Evolutionary conservation across 1,140 invertebrate species (phyloP).

Genomic region (Muscidifurax raptorellus): DNA sequence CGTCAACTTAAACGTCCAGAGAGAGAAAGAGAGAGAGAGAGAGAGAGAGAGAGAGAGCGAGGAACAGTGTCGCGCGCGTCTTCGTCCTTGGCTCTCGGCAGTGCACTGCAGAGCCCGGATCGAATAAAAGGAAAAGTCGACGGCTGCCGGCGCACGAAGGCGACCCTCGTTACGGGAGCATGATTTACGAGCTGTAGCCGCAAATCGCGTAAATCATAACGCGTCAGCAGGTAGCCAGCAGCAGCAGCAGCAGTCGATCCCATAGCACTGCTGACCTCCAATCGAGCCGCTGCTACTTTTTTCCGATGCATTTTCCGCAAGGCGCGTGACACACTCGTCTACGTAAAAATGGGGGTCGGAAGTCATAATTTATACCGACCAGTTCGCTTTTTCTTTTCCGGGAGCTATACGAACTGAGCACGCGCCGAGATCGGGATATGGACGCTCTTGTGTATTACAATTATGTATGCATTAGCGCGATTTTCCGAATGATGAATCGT

Average conservation of each 20-base stretch:
- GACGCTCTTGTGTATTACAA: no score
- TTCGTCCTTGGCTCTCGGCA: slow-evolving; percentile 6
- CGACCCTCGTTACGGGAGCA: slow-evolving; percentile 34
- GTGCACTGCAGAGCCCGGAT: neutral
- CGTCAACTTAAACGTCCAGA: neutral
- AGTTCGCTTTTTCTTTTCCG: neutral
- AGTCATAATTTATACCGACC: slow-evolving; percentile 68
- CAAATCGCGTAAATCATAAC: slow-evolving; percentile 56
- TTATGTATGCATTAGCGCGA: slow-evolving; percentile 28
- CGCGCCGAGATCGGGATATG: slow-evolving; percentile 12
- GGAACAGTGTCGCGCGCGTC: neutral
- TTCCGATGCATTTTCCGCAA: neutral
- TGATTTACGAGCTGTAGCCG: slow-evolving; percentile 54
- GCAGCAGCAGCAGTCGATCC: no score
- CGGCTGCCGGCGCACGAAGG: neutral
- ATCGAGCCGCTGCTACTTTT: neutral
- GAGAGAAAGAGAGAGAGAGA: neutral
- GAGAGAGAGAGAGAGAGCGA: slow-evolving; percentile 1
- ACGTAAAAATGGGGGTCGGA: slow-evolving; percentile 68
- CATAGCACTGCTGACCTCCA: slow-evolving; percentile 48
- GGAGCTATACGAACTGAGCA: neutral
- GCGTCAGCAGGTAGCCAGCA: slow-evolving; percentile 54
- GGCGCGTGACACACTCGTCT: slow-evolving; percentile 54
- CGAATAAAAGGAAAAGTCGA: slow-evolving; percentile 1
- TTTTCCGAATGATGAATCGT: slow-evolving; percentile 41